These are phyloP conservation scores for Nothoprocta pentlandii DNA, from an alignment of 2,113 vertebrate species.

Conservation along the genomic window DNA sequence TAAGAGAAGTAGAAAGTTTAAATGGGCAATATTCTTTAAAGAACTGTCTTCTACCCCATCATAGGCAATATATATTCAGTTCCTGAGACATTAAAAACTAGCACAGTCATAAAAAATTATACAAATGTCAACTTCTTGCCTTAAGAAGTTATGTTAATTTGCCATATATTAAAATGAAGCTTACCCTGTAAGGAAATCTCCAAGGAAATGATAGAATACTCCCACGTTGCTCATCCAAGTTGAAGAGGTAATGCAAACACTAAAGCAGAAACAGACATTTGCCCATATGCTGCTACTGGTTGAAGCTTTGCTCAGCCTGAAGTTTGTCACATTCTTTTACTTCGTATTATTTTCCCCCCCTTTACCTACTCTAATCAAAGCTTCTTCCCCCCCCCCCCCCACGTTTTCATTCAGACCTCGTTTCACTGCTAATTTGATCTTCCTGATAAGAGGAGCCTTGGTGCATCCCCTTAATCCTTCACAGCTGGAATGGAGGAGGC, in stretches of 20 bases:
- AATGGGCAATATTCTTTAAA: neutral
- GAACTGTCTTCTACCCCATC: neutral
- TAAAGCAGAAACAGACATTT: slow-evolving; percentile 14
- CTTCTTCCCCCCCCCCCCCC: neutral
- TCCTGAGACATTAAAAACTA: neutral
- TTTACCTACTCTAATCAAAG: neutral
- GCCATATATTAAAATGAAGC: neutral
- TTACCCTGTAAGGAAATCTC: neutral
- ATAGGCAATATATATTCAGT: neutral
- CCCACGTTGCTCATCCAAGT: neutral
- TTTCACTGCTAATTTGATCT: neutral
- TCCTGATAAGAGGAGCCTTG: neutral
- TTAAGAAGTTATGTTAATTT: neutral
- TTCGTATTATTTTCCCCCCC: neutral
- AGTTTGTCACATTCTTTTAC: neutral
- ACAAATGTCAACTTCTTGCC: neutral
- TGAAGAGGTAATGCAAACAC: neutral
- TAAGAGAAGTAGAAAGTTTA: neutral
- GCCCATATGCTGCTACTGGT: neutral
- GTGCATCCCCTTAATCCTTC: neutral
- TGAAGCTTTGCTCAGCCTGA: neutral
- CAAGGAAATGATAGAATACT: neutral
- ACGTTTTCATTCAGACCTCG: neutral
- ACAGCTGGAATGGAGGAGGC: rapidly evolving
- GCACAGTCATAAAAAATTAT: neutral